Conservation (phyloP, 2,888 invertebrate genomes). For the Cosmia pyralina region DNA sequence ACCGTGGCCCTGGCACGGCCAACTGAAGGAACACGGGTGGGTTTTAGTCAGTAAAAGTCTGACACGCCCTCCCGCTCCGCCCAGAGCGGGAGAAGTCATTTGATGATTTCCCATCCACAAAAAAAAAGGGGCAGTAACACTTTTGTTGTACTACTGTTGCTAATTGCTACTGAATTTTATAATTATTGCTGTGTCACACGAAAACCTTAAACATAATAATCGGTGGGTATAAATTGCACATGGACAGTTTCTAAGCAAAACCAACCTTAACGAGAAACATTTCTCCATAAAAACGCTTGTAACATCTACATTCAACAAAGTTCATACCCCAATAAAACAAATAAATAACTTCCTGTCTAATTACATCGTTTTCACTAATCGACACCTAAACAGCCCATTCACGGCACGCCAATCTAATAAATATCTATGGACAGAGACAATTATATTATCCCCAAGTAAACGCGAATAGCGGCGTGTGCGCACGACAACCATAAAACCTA, state of each 20-base stretch:
- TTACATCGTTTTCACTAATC: slow-evolving; percentile 68
- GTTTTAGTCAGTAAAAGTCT: no score
- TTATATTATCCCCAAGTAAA: slow-evolving; percentile 72
- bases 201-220: no score
- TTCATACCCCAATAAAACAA: slow-evolving; percentile 28
- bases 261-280: not conserved
- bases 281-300: not conserved
- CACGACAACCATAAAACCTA: slow-evolving; percentile 78
- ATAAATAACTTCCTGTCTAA: slow-evolving; percentile 58
- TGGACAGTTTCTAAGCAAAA: not conserved
- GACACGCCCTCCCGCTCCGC: no score
- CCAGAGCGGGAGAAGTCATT: no score
- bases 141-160: no score
- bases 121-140: no score
- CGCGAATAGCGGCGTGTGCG: slow-evolving; percentile 69
- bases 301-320: not conserved
- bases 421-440: slow-evolving; percentile 70
- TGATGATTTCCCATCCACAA: no score
- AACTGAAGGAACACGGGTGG: no score
- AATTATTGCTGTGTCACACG: no score
- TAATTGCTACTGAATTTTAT: no score
- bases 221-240: no score
- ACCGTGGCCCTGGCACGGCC: no score
- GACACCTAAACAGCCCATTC: slow-evolving; percentile 58
- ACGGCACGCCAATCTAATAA: slow-evolving; percentile 65